Percentiles rank a stretch among this genome's conserved stretches.
Conservation (phyloP, 2,888 invertebrate genomes). For the Neelides folsomi region DNA sequence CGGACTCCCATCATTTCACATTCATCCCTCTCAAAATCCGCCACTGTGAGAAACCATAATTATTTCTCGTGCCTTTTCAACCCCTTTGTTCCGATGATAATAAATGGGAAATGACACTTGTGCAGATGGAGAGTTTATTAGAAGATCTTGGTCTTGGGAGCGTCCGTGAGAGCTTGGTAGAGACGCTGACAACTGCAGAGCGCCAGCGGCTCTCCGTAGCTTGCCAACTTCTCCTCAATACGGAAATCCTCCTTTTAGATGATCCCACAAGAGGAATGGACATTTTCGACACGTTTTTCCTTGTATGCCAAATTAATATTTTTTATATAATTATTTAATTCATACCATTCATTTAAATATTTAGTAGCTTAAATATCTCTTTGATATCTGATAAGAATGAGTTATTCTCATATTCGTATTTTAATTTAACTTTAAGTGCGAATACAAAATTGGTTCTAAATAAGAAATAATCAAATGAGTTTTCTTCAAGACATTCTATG, state of each 20-base stretch:
- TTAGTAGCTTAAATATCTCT: no score
- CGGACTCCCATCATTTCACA: slow-evolving; percentile 41
- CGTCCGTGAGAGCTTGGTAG: slow-evolving; percentile 72
- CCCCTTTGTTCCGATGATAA: background rate
- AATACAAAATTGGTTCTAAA: no score
- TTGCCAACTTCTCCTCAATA: slow-evolving; percentile 65
- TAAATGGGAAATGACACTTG: slow-evolving; percentile 23
- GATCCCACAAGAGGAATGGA: slow-evolving; percentile 81
- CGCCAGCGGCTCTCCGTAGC: slow-evolving; percentile 74
- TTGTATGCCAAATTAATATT: slow-evolving; percentile 41
- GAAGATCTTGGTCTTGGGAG: slow-evolving; percentile 83
- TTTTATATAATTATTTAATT: no score
- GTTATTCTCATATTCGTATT: no score
- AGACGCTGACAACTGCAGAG: slow-evolving; percentile 74
- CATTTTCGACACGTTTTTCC: slow-evolving; percentile 88
- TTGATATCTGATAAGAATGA: no score
- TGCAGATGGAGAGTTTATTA: slow-evolving; percentile 70
- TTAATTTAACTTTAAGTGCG: no score
- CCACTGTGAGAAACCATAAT: no score
- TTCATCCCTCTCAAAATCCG: no score
- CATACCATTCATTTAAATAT: no score
- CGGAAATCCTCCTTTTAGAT: slow-evolving; percentile 73
- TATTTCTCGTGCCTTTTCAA: no score
- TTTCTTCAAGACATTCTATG: no score
- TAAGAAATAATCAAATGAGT: no score